Percentiles rank a stretch among this genome's conserved stretches.
phyloP scores from a whole-genome alignment of 2,113 vertebrate genomes.

The Myotis brandtii region DNA sequence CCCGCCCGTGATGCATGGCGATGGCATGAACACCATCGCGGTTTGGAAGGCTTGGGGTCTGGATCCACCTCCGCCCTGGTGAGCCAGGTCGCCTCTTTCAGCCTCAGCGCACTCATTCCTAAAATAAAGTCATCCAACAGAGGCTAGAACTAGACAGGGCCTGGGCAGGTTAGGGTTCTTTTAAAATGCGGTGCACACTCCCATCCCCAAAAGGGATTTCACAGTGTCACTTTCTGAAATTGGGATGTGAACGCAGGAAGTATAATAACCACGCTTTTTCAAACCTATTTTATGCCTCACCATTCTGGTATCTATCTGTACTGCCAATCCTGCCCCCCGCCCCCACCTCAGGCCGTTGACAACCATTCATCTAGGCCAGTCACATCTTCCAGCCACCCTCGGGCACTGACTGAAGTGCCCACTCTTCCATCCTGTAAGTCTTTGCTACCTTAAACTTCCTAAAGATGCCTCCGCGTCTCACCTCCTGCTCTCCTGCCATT shows the following conservation, averaged over 20 bases:
- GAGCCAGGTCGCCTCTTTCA: neutral
- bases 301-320: neutral
- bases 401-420: neutral
- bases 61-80: neutral
- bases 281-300: slow-evolving; percentile 17
- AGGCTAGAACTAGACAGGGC: neutral
- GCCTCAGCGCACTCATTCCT: neutral
- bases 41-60: neutral
- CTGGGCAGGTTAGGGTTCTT: neutral
- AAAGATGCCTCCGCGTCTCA: neutral
- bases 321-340: too few species aligned
- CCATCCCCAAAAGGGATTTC: neutral
- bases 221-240: neutral
- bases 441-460: neutral
- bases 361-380: neutral
- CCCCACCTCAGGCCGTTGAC: neutral
- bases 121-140: neutral
- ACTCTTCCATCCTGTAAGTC: neutral
- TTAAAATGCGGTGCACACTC: neutral
- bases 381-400: neutral
- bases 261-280: neutral
- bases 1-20: neutral
- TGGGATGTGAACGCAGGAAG: neutral
- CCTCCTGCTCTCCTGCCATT: neutral
- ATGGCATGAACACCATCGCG: neutral